phyloP scores from a whole-genome alignment of 1,140 invertebrate genomes.

The Hylyphantes graminicola region DNA sequence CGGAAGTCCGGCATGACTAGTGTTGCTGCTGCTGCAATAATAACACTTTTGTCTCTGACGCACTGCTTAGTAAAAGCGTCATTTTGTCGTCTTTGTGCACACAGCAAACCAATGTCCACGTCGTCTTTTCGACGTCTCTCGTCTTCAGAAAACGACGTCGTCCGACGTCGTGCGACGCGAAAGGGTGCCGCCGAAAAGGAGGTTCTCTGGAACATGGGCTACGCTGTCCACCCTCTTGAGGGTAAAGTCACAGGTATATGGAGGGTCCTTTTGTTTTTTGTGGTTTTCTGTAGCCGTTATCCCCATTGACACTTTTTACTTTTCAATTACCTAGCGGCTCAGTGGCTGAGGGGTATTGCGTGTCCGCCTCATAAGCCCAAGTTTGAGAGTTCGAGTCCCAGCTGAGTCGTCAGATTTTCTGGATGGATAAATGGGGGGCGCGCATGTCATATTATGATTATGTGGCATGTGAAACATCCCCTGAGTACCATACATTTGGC shows the following conservation, averaged over 20 bases:
- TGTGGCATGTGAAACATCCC: too few species aligned
- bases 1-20: constrained; percentile 53
- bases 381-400: too few species aligned
- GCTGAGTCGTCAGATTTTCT: too few species aligned
- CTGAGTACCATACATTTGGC: too few species aligned
- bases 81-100: not conserved
- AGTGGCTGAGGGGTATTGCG: too few species aligned
- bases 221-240: constrained; percentile 39
- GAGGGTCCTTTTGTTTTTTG: not conserved
- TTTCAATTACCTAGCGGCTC: too few species aligned
- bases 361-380: too few species aligned
- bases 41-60: not conserved
- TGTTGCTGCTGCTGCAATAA: constrained; percentile 4
- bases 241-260: constrained; percentile 23
- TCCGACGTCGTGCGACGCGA: not conserved
- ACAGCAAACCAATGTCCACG: too few species aligned
- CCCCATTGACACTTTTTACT: too few species aligned
- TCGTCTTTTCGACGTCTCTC: not conserved
- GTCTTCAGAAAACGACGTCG: not conserved
- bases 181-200: constrained; percentile 18
- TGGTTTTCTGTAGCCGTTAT: too few species aligned
- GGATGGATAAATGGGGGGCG: too few species aligned
- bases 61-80: not conserved
- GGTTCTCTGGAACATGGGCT: constrained; percentile 47
- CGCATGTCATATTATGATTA: too few species aligned